A percentile compares a stretch with the other conserved stretches of the same genome.
These are phyloP conservation scores for Physella acuta DNA, from an alignment of 1,140 invertebrate genomes.

Conservation along the genomic window DNA sequence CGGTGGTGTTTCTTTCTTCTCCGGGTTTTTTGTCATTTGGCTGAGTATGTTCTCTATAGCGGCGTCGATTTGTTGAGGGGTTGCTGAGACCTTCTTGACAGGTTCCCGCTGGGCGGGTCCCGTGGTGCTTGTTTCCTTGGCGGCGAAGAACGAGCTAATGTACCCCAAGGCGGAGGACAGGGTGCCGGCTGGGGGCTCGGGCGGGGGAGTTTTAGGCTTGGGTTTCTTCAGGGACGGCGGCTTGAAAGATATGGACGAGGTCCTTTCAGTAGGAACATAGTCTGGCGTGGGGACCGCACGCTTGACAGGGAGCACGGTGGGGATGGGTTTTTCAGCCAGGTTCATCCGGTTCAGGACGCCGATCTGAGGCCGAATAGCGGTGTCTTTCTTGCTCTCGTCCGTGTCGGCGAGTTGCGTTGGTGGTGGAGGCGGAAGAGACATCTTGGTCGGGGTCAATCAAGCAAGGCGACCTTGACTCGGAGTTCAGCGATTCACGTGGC, in stretches of 20 bases:
- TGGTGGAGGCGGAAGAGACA: too few relatives aligned
- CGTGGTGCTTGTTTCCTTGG: not conserved
- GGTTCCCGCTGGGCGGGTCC: not conserved
- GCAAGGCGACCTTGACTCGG: too few relatives aligned
- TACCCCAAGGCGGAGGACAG: conserved; percentile 10
- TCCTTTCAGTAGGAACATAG: conserved; percentile 8
- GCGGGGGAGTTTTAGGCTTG: not conserved
- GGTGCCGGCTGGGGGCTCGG: not conserved
- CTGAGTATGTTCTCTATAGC: not conserved
- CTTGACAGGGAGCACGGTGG: too few relatives aligned
- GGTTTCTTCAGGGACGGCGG: not conserved
- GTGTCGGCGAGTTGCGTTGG: too few relatives aligned
- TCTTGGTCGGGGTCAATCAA: too few relatives aligned
- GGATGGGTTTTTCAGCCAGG: too few relatives aligned
- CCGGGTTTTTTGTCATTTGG: not conserved
- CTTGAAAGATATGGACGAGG: conserved; percentile 10
- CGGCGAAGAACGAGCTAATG: conserved; percentile 1
- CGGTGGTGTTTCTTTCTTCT: not conserved
- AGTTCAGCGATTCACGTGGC: too few relatives aligned
- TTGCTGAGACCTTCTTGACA: not conserved
- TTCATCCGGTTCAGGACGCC: too few relatives aligned
- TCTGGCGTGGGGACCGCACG: not conserved
- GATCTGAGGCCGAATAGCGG: too few relatives aligned
- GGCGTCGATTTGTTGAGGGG: not conserved
- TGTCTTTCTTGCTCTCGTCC: too few relatives aligned